Conservation (phyloP, 2,797 vertebrate genomes). For the Melanogrammus aeglefinus region DNA sequence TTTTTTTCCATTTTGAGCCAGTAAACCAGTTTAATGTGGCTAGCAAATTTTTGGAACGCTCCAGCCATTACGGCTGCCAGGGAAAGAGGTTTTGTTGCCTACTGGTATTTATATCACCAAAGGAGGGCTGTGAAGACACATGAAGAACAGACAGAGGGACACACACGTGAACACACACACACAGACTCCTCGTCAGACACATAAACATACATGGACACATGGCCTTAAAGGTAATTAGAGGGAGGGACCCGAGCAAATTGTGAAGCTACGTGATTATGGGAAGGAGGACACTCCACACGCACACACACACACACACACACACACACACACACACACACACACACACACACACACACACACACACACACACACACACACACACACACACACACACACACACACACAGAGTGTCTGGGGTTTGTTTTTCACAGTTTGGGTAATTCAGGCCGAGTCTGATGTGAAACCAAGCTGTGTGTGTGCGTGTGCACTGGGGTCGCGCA, state of each 20-base stretch:
- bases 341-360: constrained; percentile 39
- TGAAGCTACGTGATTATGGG: constrained; percentile 43
- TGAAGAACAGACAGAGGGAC: constrained; percentile 1
- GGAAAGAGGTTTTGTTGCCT: constrained; percentile 13
- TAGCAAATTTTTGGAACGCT: constrained; percentile 18
- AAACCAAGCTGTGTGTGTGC: constrained; percentile 68
- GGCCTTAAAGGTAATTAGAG: constrained; percentile 44
- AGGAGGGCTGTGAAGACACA: constrained; percentile 19
- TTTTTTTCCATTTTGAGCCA: background rate
- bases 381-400: constrained; percentile 35
- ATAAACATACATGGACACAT: background rate
- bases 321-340: no score
- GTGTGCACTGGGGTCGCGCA: constrained; percentile 34
- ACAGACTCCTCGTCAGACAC: constrained; percentile 18
- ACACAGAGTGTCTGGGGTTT: constrained; percentile 62
- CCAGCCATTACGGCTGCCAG: constrained; percentile 3
- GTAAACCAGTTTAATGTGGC: constrained; percentile 12
- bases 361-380: constrained; percentile 42
- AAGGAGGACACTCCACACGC: constrained; percentile 24
- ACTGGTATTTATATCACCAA: constrained; percentile 27
- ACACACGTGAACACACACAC: constrained; percentile 6
- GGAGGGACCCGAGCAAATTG: constrained; percentile 37
- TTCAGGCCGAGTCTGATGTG: constrained; percentile 64
- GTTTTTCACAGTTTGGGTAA: constrained; percentile 75
- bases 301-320: background rate